Evolutionary conservation across 2,797 vertebrate species (phyloP).

Genomic region (Acridotheres tristis): DNA sequence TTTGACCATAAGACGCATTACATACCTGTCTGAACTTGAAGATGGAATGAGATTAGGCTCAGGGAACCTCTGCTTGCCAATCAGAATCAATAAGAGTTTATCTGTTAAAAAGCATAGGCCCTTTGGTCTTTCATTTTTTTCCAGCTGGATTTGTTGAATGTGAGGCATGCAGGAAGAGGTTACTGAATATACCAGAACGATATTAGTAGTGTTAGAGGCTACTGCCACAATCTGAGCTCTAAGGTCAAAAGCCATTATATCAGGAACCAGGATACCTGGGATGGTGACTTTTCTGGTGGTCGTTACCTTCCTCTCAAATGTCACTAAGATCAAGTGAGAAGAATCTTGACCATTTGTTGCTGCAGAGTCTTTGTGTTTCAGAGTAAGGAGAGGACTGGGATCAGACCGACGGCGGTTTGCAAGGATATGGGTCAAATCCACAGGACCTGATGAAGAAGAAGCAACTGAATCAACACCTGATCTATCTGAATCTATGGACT

Average conservation of each 20-base stretch:
- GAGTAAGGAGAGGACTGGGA: conserved; percentile 83
- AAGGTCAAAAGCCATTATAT: conserved; percentile 87
- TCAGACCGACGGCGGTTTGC: conserved; percentile 85
- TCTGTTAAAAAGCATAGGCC: conserved; percentile 88
- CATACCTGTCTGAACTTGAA: conserved; percentile 88
- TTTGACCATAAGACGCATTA: conserved; percentile 81
- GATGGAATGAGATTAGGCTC: conserved; percentile 85
- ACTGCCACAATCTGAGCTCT: conserved; percentile 85
- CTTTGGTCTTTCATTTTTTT: conserved; percentile 88
- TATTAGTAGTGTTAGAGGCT: conserved; percentile 88
- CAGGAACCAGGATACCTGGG: conserved; percentile 90
- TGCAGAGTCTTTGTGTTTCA: conserved; percentile 81
- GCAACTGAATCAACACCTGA: conserved; percentile 70
- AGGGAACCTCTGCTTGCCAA: conserved; percentile 85
- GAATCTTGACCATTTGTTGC: conserved; percentile 86
- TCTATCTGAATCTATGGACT: conserved; percentile 83
- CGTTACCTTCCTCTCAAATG: conserved; percentile 89
- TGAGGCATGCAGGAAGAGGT: conserved; percentile 88
- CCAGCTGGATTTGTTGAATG: conserved; percentile 89
- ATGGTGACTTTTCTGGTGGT: conserved; percentile 90
- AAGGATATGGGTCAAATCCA: conserved; percentile 87
- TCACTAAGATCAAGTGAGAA: conserved; percentile 89
- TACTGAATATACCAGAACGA: conserved; percentile 88
- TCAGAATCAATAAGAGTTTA: conserved; percentile 86
- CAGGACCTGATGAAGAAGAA: conserved; percentile 77